Evolutionary conservation across 2,888 invertebrate genomes (phyloP).

Genomic region (Rotaria macrura): DNA sequence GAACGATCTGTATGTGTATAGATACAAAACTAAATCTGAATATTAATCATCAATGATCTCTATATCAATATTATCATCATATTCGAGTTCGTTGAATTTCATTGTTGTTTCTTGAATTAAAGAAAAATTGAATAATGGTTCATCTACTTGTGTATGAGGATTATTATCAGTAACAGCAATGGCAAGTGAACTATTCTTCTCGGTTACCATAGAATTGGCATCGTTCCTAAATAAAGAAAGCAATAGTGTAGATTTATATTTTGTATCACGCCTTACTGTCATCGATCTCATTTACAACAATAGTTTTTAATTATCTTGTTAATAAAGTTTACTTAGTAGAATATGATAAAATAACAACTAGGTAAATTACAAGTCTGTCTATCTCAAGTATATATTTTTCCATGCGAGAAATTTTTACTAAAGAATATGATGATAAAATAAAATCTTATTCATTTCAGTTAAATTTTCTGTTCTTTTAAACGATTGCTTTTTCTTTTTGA

Average conservation of each 20-base stretch:
- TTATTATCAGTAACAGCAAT: not conserved
- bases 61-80: not conserved
- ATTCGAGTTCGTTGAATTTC: not conserved
- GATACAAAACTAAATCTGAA: not conserved
- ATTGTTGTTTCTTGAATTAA: not conserved
- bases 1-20: not conserved
- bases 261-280: not conserved
- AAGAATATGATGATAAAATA: too few relatives aligned
- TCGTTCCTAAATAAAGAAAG: not conserved
- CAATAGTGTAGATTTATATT: not conserved
- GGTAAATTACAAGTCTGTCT: too few relatives aligned
- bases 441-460: too few relatives aligned
- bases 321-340: not conserved
- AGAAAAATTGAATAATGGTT: not conserved
- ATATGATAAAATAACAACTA: not conserved
- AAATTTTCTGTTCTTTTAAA: too few relatives aligned
- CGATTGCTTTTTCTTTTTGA: too few relatives aligned
- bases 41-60: not conserved
- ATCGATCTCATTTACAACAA: too few relatives aligned
- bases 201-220: not conserved
- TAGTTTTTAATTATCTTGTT: too few relatives aligned
- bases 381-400: too few relatives aligned
- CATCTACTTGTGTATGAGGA: not conserved
- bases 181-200: not conserved
- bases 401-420: too few relatives aligned